Conservation (phyloP, 1,140 invertebrate genomes). For the Sarcophaga bullata region DNA sequence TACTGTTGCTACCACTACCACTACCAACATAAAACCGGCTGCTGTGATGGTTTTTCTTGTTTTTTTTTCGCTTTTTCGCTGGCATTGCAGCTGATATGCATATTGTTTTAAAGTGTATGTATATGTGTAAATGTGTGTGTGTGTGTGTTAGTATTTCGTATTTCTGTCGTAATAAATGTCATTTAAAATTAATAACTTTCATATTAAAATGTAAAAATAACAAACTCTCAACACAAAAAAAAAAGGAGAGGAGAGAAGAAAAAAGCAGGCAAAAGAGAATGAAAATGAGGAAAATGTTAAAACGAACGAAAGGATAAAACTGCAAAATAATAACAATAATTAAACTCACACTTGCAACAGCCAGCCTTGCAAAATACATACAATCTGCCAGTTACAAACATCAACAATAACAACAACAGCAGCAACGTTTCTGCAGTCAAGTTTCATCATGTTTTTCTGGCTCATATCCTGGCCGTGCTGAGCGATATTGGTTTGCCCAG, state of each 20-base stretch:
- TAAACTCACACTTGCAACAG: background rate
- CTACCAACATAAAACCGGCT: no score
- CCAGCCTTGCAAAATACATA: no score
- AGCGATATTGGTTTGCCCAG: background rate
- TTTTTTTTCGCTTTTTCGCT: no score
- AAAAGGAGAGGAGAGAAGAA: background rate
- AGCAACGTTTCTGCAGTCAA: background rate
- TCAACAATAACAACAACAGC: background rate
- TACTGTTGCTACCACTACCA: no score
- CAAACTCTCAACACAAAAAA: background rate
- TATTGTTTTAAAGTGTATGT: background rate
- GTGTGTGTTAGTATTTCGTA: background rate
- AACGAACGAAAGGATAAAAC: no score
- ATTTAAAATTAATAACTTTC: slow-evolving; percentile 25
- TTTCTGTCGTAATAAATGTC: slow-evolving; percentile 23
- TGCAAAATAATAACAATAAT: slow-evolving; percentile 7
- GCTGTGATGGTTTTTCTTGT: no score
- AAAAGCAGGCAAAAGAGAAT: no score
- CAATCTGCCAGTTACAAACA: background rate
- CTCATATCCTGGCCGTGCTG: background rate
- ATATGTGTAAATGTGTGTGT: slow-evolving; percentile 13
- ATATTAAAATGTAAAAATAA: slow-evolving; percentile 18
- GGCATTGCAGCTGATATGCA: slow-evolving; percentile 2
- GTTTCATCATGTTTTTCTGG: slow-evolving; percentile 4
- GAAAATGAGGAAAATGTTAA: no score